Conservation (phyloP, 2,888 invertebrate genomes). For the Andricus quercusramuli region DNA sequence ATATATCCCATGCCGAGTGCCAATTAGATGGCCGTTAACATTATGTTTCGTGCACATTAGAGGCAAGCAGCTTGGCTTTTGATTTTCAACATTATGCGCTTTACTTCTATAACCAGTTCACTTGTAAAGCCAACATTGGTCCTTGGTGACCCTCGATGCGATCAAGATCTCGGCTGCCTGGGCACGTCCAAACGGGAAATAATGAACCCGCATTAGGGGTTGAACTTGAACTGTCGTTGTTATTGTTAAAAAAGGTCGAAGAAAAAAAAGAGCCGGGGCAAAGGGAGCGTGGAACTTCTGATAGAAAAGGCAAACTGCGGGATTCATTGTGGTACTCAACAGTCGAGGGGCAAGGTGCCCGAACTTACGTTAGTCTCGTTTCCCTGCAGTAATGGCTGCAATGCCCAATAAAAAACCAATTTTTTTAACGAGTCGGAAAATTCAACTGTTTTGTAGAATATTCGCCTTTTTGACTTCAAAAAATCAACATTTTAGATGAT, state of each 20-base stretch:
- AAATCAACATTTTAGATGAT: too few relatives aligned
- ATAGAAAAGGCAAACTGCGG: constrained; percentile 44
- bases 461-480: too few relatives aligned
- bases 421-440: too few relatives aligned
- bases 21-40: constrained; percentile 73
- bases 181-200: constrained; percentile 67
- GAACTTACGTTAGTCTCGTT: too few relatives aligned
- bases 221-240: constrained; percentile 44
- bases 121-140: constrained; percentile 42
- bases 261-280: constrained; percentile 44
- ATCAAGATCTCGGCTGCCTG: constrained; percentile 64
- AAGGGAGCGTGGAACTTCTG: constrained; percentile 24
- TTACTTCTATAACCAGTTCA: constrained; percentile 48
- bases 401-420: too few relatives aligned
- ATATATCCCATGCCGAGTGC: constrained; percentile 60
- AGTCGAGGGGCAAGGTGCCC: constrained; percentile 56
- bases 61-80: constrained; percentile 48
- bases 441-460: too few relatives aligned
- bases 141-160: constrained; percentile 58
- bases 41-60: constrained; percentile 58
- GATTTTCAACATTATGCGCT: constrained; percentile 51
- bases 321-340: not conserved
- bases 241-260: constrained; percentile 54
- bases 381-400: too few relatives aligned
- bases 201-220: constrained; percentile 75